Base-by-base conservation (phyloP, 2,888 invertebrate species). In the Agriotes lineatus region DNA sequence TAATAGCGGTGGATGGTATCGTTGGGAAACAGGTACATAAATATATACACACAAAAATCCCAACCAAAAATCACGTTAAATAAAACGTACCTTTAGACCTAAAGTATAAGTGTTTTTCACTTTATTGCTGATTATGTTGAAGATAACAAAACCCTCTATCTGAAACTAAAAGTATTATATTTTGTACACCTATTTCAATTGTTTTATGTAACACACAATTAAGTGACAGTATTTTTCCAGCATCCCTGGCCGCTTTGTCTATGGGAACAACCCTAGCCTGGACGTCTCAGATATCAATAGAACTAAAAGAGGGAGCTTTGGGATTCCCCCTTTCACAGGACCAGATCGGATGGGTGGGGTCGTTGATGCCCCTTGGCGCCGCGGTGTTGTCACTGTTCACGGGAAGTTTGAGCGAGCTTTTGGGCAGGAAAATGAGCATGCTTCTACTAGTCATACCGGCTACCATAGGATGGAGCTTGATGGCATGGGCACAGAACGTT, bases 241-340 rank as follows among this genome's bases (percentile, higher is more conserved):
- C 37, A 30, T 67, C 80, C 79, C 30, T 85, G 87, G 90, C 92
- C 1, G 91, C 93, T n/a, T 86, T 93, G 35, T 93, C 93, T 44
- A 93, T 93, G 44, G 94, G 94, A 74, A 88, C 90, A 18, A 87
- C 91, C 63, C 84, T 93, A 10, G 93, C 89, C 33, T 94, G 93
- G 93, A 90, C 92, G 1, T 90, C 92, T 0, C 91, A 92, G 37
- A 85, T 87, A 20, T 82, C 82, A 67, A 82, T 82, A 72, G 81
- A 86, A 60, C 79, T 82, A 1, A 77, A 86, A 22, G 82, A 79
- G 0, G 79, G 82, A 42, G 85, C 86, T 57, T 89, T 90, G 77
- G 81, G 84, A 10, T 89, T 93, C 74, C 2, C 76, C 0, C 83
- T 93, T 0, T 79, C 81, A 7, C 12, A 74, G 0, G 75, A 83